These are phyloP conservation scores for Dysmachus trigonus DNA, from an alignment of 2,888 invertebrate species.

Conservation along the genomic window DNA sequence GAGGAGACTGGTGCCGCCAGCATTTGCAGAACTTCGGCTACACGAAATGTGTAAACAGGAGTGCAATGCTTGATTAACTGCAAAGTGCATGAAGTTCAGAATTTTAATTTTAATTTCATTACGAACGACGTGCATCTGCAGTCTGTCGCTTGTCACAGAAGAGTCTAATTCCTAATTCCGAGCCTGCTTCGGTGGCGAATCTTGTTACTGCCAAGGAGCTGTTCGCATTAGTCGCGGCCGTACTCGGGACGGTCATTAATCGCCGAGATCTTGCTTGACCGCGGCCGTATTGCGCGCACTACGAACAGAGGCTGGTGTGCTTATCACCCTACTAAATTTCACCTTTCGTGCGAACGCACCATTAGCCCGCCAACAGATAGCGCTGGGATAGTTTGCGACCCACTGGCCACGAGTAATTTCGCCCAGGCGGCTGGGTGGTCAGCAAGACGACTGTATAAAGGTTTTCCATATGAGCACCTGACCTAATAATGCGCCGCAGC, in stretches of 20 bases:
- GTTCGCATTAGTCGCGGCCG: not conserved
- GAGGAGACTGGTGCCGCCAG: not conserved
- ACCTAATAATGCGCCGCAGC: not conserved
- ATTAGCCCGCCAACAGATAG: slow-evolving; percentile 11
- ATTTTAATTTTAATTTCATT: not conserved
- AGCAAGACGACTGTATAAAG: not conserved
- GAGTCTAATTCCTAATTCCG: not conserved
- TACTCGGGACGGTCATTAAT: not conserved
- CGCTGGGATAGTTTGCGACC: not conserved
- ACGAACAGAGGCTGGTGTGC: not conserved
- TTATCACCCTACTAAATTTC: slow-evolving; percentile 10
- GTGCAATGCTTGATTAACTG: not conserved
- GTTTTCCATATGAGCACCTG: not conserved
- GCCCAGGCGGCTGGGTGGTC: not conserved
- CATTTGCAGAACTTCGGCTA: slow-evolving; percentile 8
- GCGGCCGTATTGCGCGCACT: not conserved
- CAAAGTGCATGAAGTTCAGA: not conserved
- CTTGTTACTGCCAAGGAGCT: not conserved
- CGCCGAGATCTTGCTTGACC: not conserved
- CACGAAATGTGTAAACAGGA: not conserved
- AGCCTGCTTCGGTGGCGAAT: not conserved
- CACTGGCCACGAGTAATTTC: not conserved
- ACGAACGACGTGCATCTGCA: not conserved
- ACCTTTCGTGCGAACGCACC: slow-evolving; percentile 17
- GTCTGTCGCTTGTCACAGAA: not conserved